A percentile compares a stretch with the other conserved stretches of the same genome.
Evolutionary conservation across 2,113 vertebrate genomes (phyloP).

Genomic region (Pseudorectes ferrugineus): DNA sequence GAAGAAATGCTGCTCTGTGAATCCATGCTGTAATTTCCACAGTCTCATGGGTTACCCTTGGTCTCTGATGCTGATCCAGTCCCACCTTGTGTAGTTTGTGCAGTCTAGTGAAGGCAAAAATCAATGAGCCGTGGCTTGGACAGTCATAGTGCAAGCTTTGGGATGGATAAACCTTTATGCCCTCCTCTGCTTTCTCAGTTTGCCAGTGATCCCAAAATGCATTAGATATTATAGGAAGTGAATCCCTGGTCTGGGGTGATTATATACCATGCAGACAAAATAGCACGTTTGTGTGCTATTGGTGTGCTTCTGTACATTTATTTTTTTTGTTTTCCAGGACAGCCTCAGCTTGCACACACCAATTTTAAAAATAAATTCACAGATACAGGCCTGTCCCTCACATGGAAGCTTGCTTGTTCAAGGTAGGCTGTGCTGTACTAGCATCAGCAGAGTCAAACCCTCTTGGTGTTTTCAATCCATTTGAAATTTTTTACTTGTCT

Average conservation of each 20-base stretch:
- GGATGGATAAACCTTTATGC: neutral
- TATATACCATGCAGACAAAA: neutral
- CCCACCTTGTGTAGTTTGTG: neutral
- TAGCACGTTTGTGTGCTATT: too few relatives aligned
- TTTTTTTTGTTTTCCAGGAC: neutral
- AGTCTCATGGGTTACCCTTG: neutral
- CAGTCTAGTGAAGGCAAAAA: neutral
- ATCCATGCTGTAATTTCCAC: neutral
- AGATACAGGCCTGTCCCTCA: neutral
- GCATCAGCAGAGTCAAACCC: neutral
- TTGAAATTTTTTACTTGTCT: neutral
- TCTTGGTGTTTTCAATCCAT: neutral
- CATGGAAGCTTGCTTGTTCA: neutral
- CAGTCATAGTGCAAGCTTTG: neutral
- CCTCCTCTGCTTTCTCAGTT: neutral
- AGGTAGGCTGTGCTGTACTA: neutral
- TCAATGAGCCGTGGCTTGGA: fast-evolving
- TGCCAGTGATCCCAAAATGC: neutral
- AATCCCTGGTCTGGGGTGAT: neutral
- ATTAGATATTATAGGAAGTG: neutral
- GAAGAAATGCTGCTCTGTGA: neutral
- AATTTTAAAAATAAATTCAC: neutral
- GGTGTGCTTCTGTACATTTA: neutral
- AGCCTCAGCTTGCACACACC: neutral
- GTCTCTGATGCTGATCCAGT: neutral